Evolutionary conservation across 1,140 invertebrate genomes (phyloP).

Genomic region (Tetragonula clypearis): DNA sequence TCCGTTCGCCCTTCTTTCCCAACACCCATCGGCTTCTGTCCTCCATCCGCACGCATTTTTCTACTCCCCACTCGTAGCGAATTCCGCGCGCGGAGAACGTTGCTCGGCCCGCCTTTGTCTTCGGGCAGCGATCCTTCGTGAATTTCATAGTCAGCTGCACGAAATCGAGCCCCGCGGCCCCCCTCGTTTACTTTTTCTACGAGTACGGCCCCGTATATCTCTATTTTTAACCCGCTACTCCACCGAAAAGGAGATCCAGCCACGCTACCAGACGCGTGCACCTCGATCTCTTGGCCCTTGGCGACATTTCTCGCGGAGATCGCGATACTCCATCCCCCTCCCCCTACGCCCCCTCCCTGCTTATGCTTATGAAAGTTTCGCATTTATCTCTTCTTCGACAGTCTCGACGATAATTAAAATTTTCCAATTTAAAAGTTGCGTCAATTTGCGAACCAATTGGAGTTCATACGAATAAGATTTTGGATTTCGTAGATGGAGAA

Average conservation of each 20-base stretch:
- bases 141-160: slow-evolving; percentile 75
- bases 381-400: neutral
- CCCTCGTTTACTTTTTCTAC: slow-evolving; percentile 68
- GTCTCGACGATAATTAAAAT: neutral
- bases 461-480: neutral
- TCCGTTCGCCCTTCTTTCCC: neutral
- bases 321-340: neutral
- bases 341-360: no score
- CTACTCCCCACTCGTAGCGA: neutral
- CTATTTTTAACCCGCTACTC: slow-evolving; percentile 69
- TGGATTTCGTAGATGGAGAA: neutral
- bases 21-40: slow-evolving; percentile 13
- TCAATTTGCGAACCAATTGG: no score
- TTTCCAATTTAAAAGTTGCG: no score
- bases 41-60: slow-evolving; percentile 17
- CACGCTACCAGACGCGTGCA: neutral
- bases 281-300: no score
- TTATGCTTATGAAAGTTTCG: neutral
- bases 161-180: slow-evolving; percentile 64
- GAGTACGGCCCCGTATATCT: slow-evolving; percentile 52
- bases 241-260: slow-evolving; percentile 44
- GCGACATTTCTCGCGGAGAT: neutral
- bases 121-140: slow-evolving; percentile 68
- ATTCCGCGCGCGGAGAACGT: slow-evolving; percentile 41
- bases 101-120: slow-evolving; percentile 70